A percentile compares a stretch with the other conserved stretches of the same genome.
Evolutionary conservation across 2,113 vertebrate species (phyloP).

Genomic region (Indicator maculatus): DNA sequence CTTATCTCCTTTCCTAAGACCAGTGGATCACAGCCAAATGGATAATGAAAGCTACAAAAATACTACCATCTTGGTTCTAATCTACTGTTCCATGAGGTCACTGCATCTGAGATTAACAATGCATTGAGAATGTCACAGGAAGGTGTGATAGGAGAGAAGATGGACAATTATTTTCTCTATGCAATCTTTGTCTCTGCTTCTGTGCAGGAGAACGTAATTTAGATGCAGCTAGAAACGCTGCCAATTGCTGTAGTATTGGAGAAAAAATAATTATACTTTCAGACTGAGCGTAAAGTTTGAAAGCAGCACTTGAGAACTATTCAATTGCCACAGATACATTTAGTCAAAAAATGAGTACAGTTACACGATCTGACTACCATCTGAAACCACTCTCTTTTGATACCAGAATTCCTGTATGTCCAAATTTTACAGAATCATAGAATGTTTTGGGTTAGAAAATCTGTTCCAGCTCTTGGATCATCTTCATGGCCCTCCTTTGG

Average conservation of each 20-base stretch:
- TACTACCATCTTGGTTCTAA: slow-evolving; percentile 35
- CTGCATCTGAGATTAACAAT: slow-evolving; percentile 22
- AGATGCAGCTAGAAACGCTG: not conserved
- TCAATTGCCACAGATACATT: not conserved
- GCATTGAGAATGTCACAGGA: not conserved
- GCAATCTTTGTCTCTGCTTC: not conserved
- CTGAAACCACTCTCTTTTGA: not conserved
- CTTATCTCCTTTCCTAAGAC: slow-evolving; percentile 43
- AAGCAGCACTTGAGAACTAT: not conserved
- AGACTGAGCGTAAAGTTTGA: not conserved
- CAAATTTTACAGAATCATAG: not conserved
- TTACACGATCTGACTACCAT: not conserved
- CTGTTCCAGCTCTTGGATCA: not conserved
- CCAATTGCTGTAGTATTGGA: not conserved
- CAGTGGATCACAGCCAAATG: slow-evolving; percentile 59
- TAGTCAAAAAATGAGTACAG: not conserved
- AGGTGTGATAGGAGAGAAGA: not conserved
- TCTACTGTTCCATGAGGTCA: not conserved
- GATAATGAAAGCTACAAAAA: slow-evolving; percentile 42
- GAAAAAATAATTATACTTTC: not conserved
- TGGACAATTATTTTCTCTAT: not conserved
- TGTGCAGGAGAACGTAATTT: not conserved
- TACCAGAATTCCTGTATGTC: not conserved
- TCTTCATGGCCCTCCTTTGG: not conserved
- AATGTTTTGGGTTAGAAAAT: not conserved